Evolutionary conservation across 1,140 invertebrate species (phyloP), one percentile per base, ranked within the genome.

Genomic region (Dinoponera quadriceps): DNA sequence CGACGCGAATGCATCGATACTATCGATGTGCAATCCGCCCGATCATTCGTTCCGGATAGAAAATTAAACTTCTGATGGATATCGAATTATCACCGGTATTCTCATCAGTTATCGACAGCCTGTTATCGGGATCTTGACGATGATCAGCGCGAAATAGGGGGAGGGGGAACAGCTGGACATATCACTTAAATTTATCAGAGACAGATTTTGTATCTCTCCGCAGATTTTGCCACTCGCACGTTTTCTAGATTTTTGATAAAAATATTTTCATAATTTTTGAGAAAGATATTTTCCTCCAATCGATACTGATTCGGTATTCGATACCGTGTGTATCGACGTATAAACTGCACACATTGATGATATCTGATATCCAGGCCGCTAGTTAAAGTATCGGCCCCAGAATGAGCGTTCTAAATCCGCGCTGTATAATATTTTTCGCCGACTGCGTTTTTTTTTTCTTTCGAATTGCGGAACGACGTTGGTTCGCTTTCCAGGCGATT

Each of bases 401-500:
- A 69, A 44, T 69, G 18, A 48, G 33, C 7, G 49, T 77, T 22
- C 63, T 69, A 78, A 78, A 69, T 78, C 57, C 29, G 33, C 3
- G 13, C 14, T 9, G 13, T 69, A 22, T 69, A 69, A 78, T 78
- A 69, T 69, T 57, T 69, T 14, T 22, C 33, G 13, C 29, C 33
- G 44, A 55, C 22, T 78, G 11, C 38, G 57, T 59, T 57, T 78
- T 20, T n/a, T n/a, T n/a, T n/a, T n/a, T n/a, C n/a, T n/a, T n/a
- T n/a, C n/a, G 1, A 69, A 78, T 78, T 78, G 69, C 33, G 33
- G 68, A 78, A 78, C 20, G 62, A 44, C 18, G 49, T 33, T 22
- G n/a, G 18, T 11, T 77, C 63, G 57, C 16, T 5, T 18, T 78
- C 63, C 63, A 78, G 22, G 69, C 33, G 54, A 54, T 55, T 68